Percentiles rank a stretch among this genome's conserved stretches.
Conservation (phyloP, 2,888 invertebrate genomes). For the Lissonota sp. region DNA sequence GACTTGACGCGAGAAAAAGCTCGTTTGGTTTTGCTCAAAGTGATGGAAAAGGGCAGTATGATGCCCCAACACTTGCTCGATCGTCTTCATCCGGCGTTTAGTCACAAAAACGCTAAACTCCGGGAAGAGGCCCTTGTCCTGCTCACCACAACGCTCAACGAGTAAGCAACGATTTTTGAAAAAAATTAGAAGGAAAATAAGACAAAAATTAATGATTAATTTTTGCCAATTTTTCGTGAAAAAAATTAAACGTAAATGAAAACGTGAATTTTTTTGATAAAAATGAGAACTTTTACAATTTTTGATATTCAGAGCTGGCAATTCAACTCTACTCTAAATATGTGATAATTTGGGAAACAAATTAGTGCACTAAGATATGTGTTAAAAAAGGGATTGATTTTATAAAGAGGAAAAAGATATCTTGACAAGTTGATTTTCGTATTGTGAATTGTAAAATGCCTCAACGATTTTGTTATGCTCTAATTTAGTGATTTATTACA, state of each 20-base stretch:
- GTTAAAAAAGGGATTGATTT: not conserved
- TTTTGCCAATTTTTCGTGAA: too few species aligned
- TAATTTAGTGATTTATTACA: constrained; percentile 79
- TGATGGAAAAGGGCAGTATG: constrained; percentile 90
- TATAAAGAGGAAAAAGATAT: not conserved
- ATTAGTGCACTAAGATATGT: not conserved
- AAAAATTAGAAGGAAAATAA: too few species aligned
- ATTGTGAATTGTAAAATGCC: not conserved
- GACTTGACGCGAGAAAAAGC: constrained; percentile 90
- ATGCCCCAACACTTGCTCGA: constrained; percentile 90
- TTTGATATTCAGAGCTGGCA: too few species aligned
- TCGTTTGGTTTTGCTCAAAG: constrained; percentile 89
- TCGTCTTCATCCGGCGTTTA: constrained; percentile 88
- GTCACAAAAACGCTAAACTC: constrained; percentile 96
- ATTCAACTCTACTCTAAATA: too few species aligned
- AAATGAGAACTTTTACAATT: too few species aligned
- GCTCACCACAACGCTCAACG: constrained; percentile 92
- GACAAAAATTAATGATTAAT: too few species aligned
- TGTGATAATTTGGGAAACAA: too few species aligned
- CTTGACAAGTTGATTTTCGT: not conserved
- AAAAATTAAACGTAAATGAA: too few species aligned
- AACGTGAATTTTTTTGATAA: too few species aligned
- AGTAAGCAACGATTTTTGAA: constrained; percentile 86
- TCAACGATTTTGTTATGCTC: not conserved
- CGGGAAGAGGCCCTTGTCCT: constrained; percentile 94